Evolutionary conservation across 2,888 invertebrate genomes (phyloP).

Genomic region (Erebia epiphron): DNA sequence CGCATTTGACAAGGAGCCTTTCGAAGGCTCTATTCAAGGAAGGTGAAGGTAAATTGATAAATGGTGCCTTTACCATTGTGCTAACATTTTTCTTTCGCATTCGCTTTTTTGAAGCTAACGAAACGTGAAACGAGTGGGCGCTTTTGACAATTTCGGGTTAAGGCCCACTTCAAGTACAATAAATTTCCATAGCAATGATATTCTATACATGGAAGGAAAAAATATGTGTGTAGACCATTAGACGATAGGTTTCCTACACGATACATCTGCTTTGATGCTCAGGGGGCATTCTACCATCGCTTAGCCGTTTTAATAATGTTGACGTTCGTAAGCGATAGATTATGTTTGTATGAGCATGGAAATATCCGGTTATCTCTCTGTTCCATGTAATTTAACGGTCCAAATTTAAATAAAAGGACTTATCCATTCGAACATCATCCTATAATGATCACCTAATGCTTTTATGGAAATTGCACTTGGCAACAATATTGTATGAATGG

Average conservation of each 20-base stretch:
- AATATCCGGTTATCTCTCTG: too few species aligned
- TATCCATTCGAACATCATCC: too few species aligned
- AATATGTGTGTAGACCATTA: background rate
- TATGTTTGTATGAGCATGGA: too few species aligned
- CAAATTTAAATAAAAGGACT: background rate
- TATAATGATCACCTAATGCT: too few species aligned
- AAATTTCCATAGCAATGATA: constrained; percentile 1
- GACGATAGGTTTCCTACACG: background rate
- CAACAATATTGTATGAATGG: too few species aligned
- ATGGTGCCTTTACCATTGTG: constrained; percentile 30
- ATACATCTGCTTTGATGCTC: too few species aligned
- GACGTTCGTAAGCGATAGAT: too few species aligned
- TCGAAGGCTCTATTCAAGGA: constrained; percentile 24
- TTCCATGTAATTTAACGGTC: too few species aligned
- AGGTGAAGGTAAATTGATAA: constrained; percentile 34
- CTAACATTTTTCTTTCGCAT: constrained; percentile 29
- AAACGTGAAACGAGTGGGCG: constrained; percentile 30
- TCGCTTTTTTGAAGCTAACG: constrained; percentile 26
- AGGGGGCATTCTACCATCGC: too few species aligned
- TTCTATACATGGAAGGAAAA: background rate
- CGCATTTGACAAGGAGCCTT: constrained; percentile 28
- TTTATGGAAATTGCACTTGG: too few species aligned
- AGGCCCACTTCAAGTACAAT: constrained; percentile 22
- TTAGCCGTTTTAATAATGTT: too few species aligned
- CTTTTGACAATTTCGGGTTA: constrained; percentile 25